A percentile compares a stretch with the other conserved stretches of the same genome.
Evolutionary conservation across 2,888 invertebrate genomes (phyloP).

Genomic region (Stictocephala bisonia): DNA sequence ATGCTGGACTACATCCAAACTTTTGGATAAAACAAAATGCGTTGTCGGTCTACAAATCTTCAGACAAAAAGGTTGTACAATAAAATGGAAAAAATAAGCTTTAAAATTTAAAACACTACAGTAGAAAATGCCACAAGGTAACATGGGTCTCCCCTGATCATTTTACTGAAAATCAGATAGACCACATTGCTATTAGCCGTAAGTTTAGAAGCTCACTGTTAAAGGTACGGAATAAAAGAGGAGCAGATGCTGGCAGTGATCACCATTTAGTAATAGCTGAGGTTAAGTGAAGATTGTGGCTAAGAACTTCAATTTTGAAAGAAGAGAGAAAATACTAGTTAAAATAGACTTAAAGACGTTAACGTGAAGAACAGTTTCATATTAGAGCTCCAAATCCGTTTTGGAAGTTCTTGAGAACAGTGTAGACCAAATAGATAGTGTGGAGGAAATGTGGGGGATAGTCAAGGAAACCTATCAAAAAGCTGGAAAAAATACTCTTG

Average conservation of each 20-base stretch:
- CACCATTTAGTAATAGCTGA: constrained; percentile 31
- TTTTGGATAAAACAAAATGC: no score
- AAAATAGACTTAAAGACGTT: not conserved
- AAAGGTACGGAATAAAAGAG: constrained; percentile 39
- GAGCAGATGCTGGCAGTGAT: constrained; percentile 44
- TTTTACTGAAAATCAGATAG: constrained; percentile 48
- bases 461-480: not conserved
- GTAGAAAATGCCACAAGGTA: constrained; percentile 48
- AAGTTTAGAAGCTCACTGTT: constrained; percentile 46
- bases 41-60: no score
- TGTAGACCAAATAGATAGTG: not conserved
- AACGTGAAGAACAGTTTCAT: not conserved
- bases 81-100: no score
- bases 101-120: no score
- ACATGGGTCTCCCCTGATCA: constrained; percentile 51
- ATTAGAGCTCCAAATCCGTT: not conserved
- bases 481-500: not conserved
- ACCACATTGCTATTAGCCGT: constrained; percentile 46
- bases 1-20: no score
- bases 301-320: not conserved
- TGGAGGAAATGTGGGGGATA: not conserved
- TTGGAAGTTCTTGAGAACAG: not conserved
- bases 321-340: not conserved
- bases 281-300: constrained; percentile 13
- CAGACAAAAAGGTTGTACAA: no score